Evolutionary conservation across 2,888 invertebrate genomes (phyloP).

Genomic region (Lasioglossum figueresi): DNA sequence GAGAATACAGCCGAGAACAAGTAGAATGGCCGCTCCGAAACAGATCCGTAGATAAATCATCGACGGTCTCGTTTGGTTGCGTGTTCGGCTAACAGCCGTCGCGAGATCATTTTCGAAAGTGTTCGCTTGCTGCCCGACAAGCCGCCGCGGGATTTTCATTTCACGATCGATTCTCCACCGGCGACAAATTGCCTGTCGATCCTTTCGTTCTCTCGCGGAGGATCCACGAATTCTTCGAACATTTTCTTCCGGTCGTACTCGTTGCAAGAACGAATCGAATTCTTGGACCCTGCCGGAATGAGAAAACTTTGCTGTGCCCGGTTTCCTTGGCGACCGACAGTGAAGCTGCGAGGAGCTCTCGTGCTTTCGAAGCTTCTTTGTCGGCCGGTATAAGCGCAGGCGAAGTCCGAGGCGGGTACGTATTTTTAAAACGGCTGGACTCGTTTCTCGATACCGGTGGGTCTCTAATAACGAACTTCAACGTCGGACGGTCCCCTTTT

Average conservation of each 20-base stretch:
- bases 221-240: background rate
- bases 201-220: background rate
- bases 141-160: background rate
- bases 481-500: constrained; percentile 6
- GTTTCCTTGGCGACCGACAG: background rate
- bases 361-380: background rate
- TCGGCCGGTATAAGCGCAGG: background rate
- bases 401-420: background rate
- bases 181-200: too few relatives aligned
- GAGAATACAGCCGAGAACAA: constrained; percentile 48
- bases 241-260: background rate
- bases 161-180: background rate
- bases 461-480: constrained; percentile 22
- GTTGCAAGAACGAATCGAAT: background rate
- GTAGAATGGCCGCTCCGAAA: constrained; percentile 51
- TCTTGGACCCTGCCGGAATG: background rate
- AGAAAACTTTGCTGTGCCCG: background rate
- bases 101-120: background rate
- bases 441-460: constrained; percentile 18
- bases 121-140: background rate
- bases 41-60: constrained; percentile 49
- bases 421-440: constrained; percentile 35
- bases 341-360: background rate
- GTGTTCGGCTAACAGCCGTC: background rate
- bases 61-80: constrained; percentile 33